These are phyloP conservation scores for Lymantria monacha DNA, from an alignment of 2,888 invertebrate genomes.

Conservation along the genomic window DNA sequence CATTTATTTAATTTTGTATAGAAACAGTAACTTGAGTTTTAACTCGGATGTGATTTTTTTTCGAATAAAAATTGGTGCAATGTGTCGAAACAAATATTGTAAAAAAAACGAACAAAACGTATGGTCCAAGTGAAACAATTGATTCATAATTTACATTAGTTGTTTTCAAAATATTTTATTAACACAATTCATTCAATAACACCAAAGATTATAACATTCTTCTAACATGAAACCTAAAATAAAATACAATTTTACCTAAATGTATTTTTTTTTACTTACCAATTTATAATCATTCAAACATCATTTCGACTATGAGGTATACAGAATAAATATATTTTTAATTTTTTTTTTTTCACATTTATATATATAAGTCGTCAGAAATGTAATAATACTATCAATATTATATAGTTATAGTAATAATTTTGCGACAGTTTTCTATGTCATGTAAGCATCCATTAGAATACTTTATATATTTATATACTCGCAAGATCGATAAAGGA, in stretches of 20 bases:
- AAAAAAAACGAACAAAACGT: not conserved
- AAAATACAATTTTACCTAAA: conserved; percentile 78
- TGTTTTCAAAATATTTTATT: conserved; percentile 83
- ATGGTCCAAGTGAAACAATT: conserved; percentile 58
- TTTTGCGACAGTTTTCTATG: conserved; percentile 62
- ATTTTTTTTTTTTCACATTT: conserved; percentile 53
- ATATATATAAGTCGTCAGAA: conserved; percentile 61
- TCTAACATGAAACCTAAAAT: conserved; percentile 82
- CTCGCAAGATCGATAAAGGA: conserved; percentile 59
- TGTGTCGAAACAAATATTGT: no score
- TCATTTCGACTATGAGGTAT: conserved; percentile 79
- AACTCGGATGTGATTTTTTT: no score
- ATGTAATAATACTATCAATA: conserved; percentile 49
- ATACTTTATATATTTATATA: conserved; percentile 45
- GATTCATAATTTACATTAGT: conserved; percentile 73
- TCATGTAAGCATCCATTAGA: conserved; percentile 61
- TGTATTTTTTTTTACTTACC: conserved; percentile 71
- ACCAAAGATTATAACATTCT: conserved; percentile 83
- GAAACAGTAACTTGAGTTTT: no score
- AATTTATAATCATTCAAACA: conserved; percentile 82
- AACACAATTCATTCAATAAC: conserved; percentile 84
- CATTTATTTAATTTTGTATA: no score
- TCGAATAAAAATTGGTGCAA: no score
- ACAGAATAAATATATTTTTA: conserved; percentile 75
- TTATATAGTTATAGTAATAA: conserved; percentile 47